A percentile compares a stretch with the other conserved stretches of the same genome.
phyloP scores from a whole-genome alignment of 2,888 invertebrate genomes.

The Resseliella maxima region DNA sequence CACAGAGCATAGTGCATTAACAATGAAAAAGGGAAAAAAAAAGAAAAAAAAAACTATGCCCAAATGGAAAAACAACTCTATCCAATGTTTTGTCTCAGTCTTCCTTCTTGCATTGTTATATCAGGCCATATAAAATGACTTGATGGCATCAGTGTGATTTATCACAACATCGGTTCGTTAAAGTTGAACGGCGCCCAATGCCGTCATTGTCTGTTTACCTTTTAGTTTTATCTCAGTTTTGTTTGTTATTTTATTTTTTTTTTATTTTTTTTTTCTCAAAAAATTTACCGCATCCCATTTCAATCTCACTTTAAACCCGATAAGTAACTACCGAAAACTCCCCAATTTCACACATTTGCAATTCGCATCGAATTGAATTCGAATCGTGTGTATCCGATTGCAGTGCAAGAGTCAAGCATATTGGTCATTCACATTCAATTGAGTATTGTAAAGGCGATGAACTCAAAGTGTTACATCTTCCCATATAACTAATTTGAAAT shows the following conservation, averaged over 20 bases:
- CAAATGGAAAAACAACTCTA: conserved; percentile 33
- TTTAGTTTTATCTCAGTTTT: not conserved
- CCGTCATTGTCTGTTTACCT: not conserved
- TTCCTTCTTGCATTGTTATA: not conserved
- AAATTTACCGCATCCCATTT: not conserved
- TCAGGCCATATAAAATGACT: not conserved
- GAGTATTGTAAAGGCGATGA: not conserved
- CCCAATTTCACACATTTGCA: conserved; percentile 18
- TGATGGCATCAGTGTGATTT: not conserved
- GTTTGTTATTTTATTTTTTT: not conserved
- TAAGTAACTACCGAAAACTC: conserved; percentile 48
- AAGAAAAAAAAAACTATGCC: not conserved
- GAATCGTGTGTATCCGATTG: too few species aligned
- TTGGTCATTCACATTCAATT: not conserved
- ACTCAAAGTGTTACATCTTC: not conserved
- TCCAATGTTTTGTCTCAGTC: conserved; percentile 4
- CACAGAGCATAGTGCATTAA: too few species aligned
- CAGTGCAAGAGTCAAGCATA: not conserved
- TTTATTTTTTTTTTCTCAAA: not conserved
- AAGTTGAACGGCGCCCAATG: not conserved
- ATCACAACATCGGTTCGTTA: not conserved
- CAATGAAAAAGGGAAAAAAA: too few species aligned
- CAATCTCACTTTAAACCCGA: not conserved
- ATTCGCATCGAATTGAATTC: not conserved
- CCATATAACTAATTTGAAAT: not conserved